A percentile compares a stretch with the other conserved stretches of the same genome.
Evolutionary conservation across 2,113 vertebrate genomes (phyloP).

Genomic region (Notothenia coriiceps): DNA sequence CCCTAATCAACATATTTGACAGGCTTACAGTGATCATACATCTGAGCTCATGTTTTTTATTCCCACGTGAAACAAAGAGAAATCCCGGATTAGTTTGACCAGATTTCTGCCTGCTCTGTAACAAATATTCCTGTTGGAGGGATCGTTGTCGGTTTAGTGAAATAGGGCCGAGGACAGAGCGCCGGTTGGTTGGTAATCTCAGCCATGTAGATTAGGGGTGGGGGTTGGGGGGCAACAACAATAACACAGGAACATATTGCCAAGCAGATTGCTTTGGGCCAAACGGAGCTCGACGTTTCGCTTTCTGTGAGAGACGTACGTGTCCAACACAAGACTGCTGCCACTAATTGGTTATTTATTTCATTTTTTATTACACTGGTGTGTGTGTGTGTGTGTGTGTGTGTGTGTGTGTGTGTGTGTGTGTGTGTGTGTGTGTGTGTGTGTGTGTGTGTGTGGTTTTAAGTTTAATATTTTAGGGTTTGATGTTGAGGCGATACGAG

Average conservation of each 20-base stretch:
- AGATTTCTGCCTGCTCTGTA: constrained; percentile 32
- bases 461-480: too few relatives aligned
- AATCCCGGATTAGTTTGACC: constrained; percentile 26
- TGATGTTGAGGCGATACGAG: background rate
- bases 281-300: constrained; percentile 37
- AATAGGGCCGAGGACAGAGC: constrained; percentile 29
- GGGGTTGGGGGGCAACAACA: constrained; percentile 5
- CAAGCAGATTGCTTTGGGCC: constrained; percentile 63
- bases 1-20: constrained; percentile 6
- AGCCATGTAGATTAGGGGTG: background rate
- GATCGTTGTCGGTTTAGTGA: constrained; percentile 24
- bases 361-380: constrained; percentile 4
- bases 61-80: constrained; percentile 34
- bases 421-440: background rate
- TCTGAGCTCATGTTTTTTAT: constrained; percentile 2
- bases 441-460: background rate
- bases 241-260: constrained; percentile 69
- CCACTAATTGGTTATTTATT: constrained; percentile 57
- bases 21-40: constrained; percentile 17
- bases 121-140: constrained; percentile 37
- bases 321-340: constrained; percentile 50
- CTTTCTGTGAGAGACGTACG: constrained; percentile 32
- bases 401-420: background rate
- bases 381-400: constrained; percentile 3
- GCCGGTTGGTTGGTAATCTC: constrained; percentile 39